These are phyloP conservation scores for Eira barbara DNA, from an alignment of 2,113 vertebrate species.

Conservation along the genomic window DNA sequence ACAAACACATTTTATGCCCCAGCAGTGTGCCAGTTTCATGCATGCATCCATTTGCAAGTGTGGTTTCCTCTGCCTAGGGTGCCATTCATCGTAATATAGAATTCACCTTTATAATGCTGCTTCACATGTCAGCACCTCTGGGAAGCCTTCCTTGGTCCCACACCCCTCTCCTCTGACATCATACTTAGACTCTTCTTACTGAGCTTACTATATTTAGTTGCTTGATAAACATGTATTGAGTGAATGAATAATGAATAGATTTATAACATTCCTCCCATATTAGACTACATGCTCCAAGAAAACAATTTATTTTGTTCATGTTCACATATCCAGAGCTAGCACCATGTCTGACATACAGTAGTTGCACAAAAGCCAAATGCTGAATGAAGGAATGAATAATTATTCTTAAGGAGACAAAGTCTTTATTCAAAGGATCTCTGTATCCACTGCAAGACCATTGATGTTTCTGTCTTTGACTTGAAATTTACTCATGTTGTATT, in stretches of 20 bases:
- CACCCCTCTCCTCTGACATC: neutral
- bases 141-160: neutral
- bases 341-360: neutral
- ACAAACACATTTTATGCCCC: neutral
- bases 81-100: neutral
- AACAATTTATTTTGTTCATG: neutral
- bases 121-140: neutral
- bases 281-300: neutral
- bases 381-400: neutral
- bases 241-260: neutral
- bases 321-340: neutral
- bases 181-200: neutral
- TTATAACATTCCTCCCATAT: neutral
- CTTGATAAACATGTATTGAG: neutral
- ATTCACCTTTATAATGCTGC: neutral
- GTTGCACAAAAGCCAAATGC: neutral
- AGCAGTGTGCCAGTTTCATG: neutral
- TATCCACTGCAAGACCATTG: neutral
- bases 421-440: neutral
- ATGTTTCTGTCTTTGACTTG: neutral
- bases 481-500: neutral
- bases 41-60: neutral
- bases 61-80: neutral
- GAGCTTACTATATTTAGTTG: neutral
- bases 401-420: neutral